These are phyloP conservation scores for Oxygymnocypris stewartii DNA, from an alignment of 2,113 vertebrate species.

Conservation along the genomic window DNA sequence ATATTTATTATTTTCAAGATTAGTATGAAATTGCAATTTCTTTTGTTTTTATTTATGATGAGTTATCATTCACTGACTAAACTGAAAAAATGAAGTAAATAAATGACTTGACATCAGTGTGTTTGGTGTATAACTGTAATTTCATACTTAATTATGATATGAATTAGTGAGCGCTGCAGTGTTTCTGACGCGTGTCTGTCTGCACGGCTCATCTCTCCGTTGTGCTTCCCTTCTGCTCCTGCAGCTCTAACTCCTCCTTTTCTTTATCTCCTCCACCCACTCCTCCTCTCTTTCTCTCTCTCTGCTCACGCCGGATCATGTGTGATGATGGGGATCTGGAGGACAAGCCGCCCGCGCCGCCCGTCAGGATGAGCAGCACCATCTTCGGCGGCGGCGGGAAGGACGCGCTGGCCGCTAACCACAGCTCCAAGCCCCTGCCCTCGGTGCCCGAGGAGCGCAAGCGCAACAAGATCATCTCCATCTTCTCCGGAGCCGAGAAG, in stretches of 20 bases:
- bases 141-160: too few relatives aligned
- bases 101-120: too few relatives aligned
- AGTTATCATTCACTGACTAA: too few relatives aligned
- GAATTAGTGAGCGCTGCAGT: background rate
- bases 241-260: conserved; percentile 51
- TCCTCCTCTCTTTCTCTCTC: conserved; percentile 51
- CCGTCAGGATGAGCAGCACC: conserved; percentile 90
- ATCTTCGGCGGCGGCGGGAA: conserved; percentile 88
- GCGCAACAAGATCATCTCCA: conserved; percentile 95
- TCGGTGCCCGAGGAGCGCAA: conserved; percentile 96
- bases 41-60: too few relatives aligned
- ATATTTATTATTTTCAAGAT: too few relatives aligned
- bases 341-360: conserved; percentile 98
- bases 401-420: conserved; percentile 85
- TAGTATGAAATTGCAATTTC: too few relatives aligned
- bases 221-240: conserved; percentile 40
- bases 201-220: conserved; percentile 51
- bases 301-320: conserved; percentile 75
- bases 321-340: conserved; percentile 95
- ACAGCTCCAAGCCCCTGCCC: conserved; percentile 93
- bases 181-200: conserved; percentile 44
- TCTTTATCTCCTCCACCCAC: conserved; percentile 43
- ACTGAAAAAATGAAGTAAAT: too few relatives aligned
- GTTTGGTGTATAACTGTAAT: too few relatives aligned
- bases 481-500: conserved; percentile 92